Percentiles rank a stretch among this genome's conserved stretches.
Evolutionary conservation across 1,140 invertebrate genomes (phyloP).

Genomic region (Drosophila orena): DNA sequence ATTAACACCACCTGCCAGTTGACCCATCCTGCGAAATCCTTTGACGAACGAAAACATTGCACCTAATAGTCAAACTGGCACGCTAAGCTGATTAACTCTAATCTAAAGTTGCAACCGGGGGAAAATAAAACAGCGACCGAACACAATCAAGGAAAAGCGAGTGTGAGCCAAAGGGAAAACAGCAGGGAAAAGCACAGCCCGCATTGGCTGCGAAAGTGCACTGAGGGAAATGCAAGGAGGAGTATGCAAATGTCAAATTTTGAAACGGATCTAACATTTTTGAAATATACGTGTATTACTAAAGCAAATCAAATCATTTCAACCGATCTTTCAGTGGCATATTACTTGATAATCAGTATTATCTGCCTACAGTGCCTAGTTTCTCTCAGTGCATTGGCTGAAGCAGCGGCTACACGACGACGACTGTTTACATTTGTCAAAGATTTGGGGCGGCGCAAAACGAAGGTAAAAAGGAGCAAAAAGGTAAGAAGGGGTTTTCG

Average conservation of each 20-base stretch:
- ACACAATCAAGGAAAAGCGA: conserved; percentile 21
- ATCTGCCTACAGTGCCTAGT: no score
- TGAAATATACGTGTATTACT: no score
- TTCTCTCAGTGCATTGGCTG: conserved; percentile 2
- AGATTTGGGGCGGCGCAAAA: conserved; percentile 45
- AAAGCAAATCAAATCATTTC: no score
- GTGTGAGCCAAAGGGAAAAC: conserved; percentile 7
- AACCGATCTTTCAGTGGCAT: no score
- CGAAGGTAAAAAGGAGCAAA: conserved; percentile 3
- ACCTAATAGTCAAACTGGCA: conserved; percentile 79
- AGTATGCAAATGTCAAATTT: no score
- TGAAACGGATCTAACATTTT: no score
- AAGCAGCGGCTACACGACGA: conserved; percentile 20
- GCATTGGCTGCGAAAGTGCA: conserved; percentile 30
- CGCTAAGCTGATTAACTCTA: conserved; percentile 80
- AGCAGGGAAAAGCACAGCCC: conserved; percentile 38
- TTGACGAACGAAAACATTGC: conserved; percentile 52
- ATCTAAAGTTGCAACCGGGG: conserved; percentile 57
- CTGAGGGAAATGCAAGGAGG: conserved; percentile 1
- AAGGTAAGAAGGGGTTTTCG: background rate
- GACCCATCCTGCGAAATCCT: conserved; percentile 32
- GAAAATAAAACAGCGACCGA: conserved; percentile 34
- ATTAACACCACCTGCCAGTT: conserved; percentile 12
- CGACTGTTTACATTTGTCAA: conserved; percentile 78
- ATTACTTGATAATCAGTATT: no score